Percentiles rank a stretch among this genome's conserved stretches.
Evolutionary conservation across 2,888 invertebrate species (phyloP).

Genomic region (Linnaemya tessellans): DNA sequence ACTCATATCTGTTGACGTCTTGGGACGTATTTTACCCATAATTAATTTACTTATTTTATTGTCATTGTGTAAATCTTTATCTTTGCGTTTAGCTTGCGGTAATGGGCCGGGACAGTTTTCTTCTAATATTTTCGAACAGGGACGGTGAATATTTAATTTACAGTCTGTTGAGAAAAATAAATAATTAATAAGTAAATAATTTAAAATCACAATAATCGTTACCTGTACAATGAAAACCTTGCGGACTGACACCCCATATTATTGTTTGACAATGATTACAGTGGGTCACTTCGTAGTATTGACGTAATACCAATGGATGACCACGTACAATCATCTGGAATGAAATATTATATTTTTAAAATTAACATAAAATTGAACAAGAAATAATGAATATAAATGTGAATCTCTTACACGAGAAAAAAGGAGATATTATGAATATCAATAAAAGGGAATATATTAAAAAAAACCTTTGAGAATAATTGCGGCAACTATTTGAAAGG

Average conservation of each 20-base stretch:
- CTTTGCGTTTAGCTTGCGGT: slow-evolving; percentile 84
- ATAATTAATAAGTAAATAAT: neutral
- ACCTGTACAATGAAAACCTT: slow-evolving; percentile 98
- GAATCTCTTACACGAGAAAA: too few relatives aligned
- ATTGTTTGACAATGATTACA: slow-evolving; percentile 97
- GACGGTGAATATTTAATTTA: slow-evolving; percentile 93
- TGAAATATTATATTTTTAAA: slow-evolving; percentile 16
- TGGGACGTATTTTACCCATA: slow-evolving; percentile 86
- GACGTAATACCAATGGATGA: slow-evolving; percentile 94
- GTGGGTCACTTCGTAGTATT: slow-evolving; percentile 94
- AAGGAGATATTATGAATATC: too few relatives aligned
- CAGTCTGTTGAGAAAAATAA: slow-evolving; percentile 85
- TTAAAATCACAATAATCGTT: neutral
- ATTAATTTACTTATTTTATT: slow-evolving; percentile 88
- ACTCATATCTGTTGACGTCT: slow-evolving; percentile 79
- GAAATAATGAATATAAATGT: too few relatives aligned
- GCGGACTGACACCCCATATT: slow-evolving; percentile 97
- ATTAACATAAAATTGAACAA: neutral
- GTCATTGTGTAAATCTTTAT: slow-evolving; percentile 86
- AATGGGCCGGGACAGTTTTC: slow-evolving; percentile 91
- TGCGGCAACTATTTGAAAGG: too few relatives aligned
- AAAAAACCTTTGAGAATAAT: too few relatives aligned
- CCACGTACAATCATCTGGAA: slow-evolving; percentile 90
- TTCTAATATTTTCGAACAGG: slow-evolving; percentile 90
- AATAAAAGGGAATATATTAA: too few relatives aligned